phyloP scores from a whole-genome alignment of 2,888 invertebrate genomes.

The Drosophila fungiperda region DNA sequence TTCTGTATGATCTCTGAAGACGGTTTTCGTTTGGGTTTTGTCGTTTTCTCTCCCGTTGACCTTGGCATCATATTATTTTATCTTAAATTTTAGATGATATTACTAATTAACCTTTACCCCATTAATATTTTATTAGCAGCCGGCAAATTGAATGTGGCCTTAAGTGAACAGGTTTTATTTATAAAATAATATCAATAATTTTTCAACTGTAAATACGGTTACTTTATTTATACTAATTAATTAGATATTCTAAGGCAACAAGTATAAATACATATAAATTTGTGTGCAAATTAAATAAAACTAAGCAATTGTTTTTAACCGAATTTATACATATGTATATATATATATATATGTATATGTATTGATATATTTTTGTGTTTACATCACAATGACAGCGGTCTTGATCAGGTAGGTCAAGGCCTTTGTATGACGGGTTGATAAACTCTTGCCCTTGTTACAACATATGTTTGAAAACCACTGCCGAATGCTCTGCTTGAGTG shows the following conservation, averaged over 20 bases:
- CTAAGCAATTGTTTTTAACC: neutral
- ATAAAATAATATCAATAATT: conserved; percentile 12
- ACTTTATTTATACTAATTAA: neutral
- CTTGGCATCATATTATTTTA: conserved; percentile 27
- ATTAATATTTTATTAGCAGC: neutral
- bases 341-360: neutral
- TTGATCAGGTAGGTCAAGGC: conserved; percentile 49
- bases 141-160: conserved; percentile 26
- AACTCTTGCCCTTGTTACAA: conserved; percentile 40
- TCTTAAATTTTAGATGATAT: neutral
- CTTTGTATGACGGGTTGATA: conserved; percentile 36
- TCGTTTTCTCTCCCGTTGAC: conserved; percentile 18
- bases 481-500: conserved; percentile 11
- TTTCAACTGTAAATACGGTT: neutral
- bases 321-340: neutral
- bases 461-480: conserved; percentile 27
- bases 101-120: conserved; percentile 22
- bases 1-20: neutral
- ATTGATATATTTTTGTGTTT: neutral
- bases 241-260: neutral
- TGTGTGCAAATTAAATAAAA: neutral
- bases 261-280: neutral
- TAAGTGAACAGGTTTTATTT: conserved; percentile 53
- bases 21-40: neutral
- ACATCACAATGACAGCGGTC: conserved; percentile 2